phyloP scores from a whole-genome alignment of 2,113 vertebrate genomes.

The Callionymus lyra region DNA sequence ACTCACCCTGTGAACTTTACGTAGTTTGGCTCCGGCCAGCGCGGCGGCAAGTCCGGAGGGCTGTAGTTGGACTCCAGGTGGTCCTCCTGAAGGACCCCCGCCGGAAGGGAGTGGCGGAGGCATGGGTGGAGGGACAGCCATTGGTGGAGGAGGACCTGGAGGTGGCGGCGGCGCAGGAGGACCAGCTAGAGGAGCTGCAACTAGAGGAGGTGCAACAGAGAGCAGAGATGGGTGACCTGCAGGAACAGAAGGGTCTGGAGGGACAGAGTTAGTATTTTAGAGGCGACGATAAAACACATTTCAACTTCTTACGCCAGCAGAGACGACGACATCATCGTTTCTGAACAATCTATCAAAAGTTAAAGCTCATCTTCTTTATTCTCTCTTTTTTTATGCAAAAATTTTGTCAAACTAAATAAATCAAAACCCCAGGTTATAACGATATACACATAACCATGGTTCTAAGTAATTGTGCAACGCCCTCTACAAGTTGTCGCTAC shows the following conservation, averaged over 20 bases:
- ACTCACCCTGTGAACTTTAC: conserved; percentile 89
- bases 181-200: conserved; percentile 64
- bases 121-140: conserved; percentile 77
- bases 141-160: conserved; percentile 77
- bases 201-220: conserved; percentile 60
- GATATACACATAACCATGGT: no score
- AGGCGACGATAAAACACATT: no score
- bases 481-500: no score
- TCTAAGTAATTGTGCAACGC: no score
- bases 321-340: no score
- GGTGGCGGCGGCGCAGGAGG: conserved; percentile 87
- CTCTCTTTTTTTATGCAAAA: no score
- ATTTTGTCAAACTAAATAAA: no score
- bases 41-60: conserved; percentile 91
- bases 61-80: conserved; percentile 68
- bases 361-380: no score
- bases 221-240: conserved; percentile 76
- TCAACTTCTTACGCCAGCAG: no score
- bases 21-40: conserved; percentile 93
- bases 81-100: conserved; percentile 61
- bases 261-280: conserved; percentile 40
- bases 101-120: conserved; percentile 79
- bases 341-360: no score
- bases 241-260: conserved; percentile 79
- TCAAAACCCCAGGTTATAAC: no score